A percentile compares a stretch with the other conserved stretches of the same genome.
Evolutionary conservation across 2,797 vertebrate genomes (phyloP).

Genomic region (Cuniculus paca): DNA sequence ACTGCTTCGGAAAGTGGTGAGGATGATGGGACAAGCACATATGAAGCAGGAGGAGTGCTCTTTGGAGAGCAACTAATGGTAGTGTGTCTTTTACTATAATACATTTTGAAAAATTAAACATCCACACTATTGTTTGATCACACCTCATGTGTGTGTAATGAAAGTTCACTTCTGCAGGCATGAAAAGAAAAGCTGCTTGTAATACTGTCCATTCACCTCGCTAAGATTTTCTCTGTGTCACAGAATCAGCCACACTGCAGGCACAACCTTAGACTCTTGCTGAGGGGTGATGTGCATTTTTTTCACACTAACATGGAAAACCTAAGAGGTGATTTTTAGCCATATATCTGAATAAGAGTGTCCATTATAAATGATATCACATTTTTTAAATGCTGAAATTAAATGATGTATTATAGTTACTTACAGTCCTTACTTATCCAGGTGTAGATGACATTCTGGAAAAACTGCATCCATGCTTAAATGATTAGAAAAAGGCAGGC

Average conservation of each 20-base stretch:
- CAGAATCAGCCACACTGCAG: neutral
- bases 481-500: neutral
- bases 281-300: fast-evolving
- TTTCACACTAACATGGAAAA: neutral
- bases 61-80: neutral
- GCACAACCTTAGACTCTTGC: neutral
- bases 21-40: fast-evolving
- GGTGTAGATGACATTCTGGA: neutral
- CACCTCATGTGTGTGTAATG: neutral
- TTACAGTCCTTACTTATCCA: neutral
- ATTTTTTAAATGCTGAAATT: neutral
- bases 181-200: neutral
- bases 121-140: neutral
- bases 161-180: neutral
- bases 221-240: neutral
- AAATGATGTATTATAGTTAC: neutral
- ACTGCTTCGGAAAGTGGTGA: neutral
- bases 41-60: neutral
- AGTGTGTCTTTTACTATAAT: neutral
- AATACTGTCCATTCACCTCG: neutral
- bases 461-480: neutral
- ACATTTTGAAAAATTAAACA: neutral
- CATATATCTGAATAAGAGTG: neutral
- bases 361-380: neutral
- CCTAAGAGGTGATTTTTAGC: neutral